phyloP scores from a whole-genome alignment of 2,888 invertebrate species.

The Loripinus fragilis region DNA sequence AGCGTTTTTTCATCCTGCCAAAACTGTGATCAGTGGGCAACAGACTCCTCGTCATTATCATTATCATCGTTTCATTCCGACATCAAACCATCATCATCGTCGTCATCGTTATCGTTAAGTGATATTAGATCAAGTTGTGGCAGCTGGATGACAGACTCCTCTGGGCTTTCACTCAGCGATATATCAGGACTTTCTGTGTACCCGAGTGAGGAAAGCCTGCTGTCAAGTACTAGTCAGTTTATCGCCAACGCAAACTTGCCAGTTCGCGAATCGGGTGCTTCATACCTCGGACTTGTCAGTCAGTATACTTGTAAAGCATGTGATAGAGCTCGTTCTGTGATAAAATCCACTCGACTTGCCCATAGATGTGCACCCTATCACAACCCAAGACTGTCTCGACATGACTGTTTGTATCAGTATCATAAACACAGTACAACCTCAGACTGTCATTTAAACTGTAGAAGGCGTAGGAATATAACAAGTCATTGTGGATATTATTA shows the following conservation, averaged over 20 bases:
- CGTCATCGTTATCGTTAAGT: slow-evolving; percentile 14
- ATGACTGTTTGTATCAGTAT: neutral
- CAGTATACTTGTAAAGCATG: neutral
- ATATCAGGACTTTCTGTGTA: neutral
- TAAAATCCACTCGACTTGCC: slow-evolving; percentile 1
- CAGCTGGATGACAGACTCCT: neutral
- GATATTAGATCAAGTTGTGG: slow-evolving; percentile 8
- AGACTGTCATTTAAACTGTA: neutral
- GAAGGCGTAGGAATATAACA: neutral
- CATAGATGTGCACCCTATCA: slow-evolving; percentile 10
- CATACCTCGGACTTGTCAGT: slow-evolving; percentile 4
- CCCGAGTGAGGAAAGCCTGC: slow-evolving; percentile 4
- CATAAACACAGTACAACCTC: neutral
- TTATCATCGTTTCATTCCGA: slow-evolving; percentile 4
- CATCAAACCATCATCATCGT: slow-evolving; percentile 15
- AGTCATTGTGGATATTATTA: neutral
- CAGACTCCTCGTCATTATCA: neutral
- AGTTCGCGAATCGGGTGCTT: neutral
- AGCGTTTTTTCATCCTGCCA: slow-evolving; percentile 6
- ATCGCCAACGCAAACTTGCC: slow-evolving; percentile 11
- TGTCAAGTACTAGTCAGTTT: slow-evolving; percentile 1
- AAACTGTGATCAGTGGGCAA: slow-evolving; percentile 18
- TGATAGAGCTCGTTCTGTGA: slow-evolving; percentile 18
- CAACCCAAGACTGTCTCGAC: neutral
- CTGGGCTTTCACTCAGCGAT: neutral